Base-by-base conservation (phyloP, 2,888 invertebrate genomes). In the Amiota communis region DNA sequence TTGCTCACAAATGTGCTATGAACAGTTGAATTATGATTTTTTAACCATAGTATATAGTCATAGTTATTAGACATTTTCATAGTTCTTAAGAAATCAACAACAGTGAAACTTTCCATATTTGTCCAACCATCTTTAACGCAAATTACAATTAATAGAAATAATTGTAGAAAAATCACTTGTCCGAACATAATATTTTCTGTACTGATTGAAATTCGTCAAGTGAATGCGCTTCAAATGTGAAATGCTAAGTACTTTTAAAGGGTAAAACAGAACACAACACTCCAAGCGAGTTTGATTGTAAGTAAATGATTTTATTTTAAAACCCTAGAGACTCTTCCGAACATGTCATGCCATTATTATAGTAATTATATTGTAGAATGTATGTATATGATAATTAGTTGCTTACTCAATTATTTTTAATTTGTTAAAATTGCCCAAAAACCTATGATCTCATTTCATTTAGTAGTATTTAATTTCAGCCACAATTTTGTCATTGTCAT, bases 21-120 rank as follows among this genome's bases (percentile, higher is more conserved):
- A 8, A 15, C n/a, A 59, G 57, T 76, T 0, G 56, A 47, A 36
- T 78, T 79, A 0, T 56, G 72, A 48, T 78, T 75, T 63, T 71
- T 83, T 71, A 84, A 70, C 8, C 84, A 68, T 71, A 86, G 49
- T 57, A 86, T 56, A 75, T 70, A 81, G 10, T 77, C 72, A 9
- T 76, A 84, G 53, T 68, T 69, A 8, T 75, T 51, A 61, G 78
- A 72, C 11, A 75, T 56, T 46, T 74, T 75, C 51, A 81, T 77
- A 12, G 1, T 72, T 9, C 23, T 63, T 61, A 85, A 20, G 13
- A 83, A 59, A 61, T 78, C 72, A 13, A 78, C 36, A 23, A 86
- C 61, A 36, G 49, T 59, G 3, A 69, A 57, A 12, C 46, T 20
- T 61, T 47, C 15, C 13, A 48, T 46, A 51, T 73, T 49, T 47